Percentiles rank a stretch among this genome's conserved stretches.
These are phyloP conservation scores for Drosophila austrosaltans DNA, from an alignment of 2,888 invertebrate species.

Conservation along the genomic window DNA sequence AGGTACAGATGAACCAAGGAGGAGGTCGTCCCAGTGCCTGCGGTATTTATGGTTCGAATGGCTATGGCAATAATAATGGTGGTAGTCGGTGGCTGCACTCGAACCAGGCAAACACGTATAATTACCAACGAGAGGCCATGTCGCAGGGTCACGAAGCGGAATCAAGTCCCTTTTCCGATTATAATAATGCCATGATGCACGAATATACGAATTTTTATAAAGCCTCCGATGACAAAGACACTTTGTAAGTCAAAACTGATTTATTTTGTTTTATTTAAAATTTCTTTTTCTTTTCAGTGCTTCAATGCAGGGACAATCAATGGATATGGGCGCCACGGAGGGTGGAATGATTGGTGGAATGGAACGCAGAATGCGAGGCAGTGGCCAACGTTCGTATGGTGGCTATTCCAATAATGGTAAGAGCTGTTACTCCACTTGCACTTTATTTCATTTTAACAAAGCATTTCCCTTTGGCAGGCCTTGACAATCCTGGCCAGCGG, in stretches of 20 bases:
- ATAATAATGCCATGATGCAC: conserved; percentile 59
- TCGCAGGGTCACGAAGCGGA: background rate
- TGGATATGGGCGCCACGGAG: conserved; percentile 14
- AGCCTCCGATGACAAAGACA: conserved; percentile 5
- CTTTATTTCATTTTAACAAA: background rate
- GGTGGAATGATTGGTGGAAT: conserved; percentile 17
- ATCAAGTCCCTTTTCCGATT: conserved; percentile 44
- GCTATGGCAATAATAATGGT: conserved; percentile 38
- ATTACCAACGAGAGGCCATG: conserved; percentile 27
- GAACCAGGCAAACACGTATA: conserved; percentile 44
- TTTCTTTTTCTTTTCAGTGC: background rate
- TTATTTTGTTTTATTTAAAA: background rate
- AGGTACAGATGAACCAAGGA: background rate
- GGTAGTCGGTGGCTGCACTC: conserved; percentile 62
- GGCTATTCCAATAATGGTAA: conserved; percentile 33
- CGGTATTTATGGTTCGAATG: conserved; percentile 3
- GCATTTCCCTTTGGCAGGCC: conserved; percentile 9
- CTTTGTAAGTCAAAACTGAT: conserved; percentile 16
- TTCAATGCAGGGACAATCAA: conserved; percentile 16
- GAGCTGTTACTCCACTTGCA: background rate
- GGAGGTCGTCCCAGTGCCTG: background rate
- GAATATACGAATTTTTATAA: conserved; percentile 35
- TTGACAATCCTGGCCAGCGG: conserved; percentile 6
- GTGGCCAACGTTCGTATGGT: conserved; percentile 10
- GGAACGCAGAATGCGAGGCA: background rate